phyloP scores from a whole-genome alignment of 2,888 invertebrate species.

The Selenia dentaria region DNA sequence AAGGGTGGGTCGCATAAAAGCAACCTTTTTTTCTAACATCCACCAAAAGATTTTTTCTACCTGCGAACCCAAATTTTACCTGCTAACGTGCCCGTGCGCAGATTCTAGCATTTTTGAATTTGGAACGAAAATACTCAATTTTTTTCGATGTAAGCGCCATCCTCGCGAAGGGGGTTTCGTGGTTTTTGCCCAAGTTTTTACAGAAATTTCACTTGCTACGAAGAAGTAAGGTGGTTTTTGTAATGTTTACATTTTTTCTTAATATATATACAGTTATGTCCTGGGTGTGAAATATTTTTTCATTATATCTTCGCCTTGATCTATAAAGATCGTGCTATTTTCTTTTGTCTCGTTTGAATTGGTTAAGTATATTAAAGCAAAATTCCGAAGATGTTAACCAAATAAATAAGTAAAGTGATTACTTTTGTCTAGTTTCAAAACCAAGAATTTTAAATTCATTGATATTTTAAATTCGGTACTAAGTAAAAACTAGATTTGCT shows the following conservation, averaged over 20 bases:
- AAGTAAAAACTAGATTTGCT: too few relatives aligned
- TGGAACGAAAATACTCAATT: constrained; percentile 51
- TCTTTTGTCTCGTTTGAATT: too few relatives aligned
- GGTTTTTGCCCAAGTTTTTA: constrained; percentile 73
- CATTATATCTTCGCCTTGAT: too few relatives aligned
- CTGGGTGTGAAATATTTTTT: constrained; percentile 2
- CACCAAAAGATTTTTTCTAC: constrained; percentile 78
- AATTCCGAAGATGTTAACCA: too few relatives aligned
- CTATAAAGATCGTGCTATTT: too few relatives aligned
- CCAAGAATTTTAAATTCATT: too few relatives aligned
- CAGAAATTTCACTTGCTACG: constrained; percentile 69
- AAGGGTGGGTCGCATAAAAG: constrained; percentile 78
- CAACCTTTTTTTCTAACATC: constrained; percentile 72
- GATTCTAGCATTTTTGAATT: constrained; percentile 66
- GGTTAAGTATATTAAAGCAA: too few relatives aligned
- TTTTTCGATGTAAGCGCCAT: constrained; percentile 36
- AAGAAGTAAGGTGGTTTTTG: constrained; percentile 62
- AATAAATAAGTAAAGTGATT: too few relatives aligned
- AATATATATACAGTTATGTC: constrained; percentile 26
- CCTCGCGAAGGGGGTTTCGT: constrained; percentile 55
- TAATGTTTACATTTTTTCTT: constrained; percentile 59
- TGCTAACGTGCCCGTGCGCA: constrained; percentile 67
- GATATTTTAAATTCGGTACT: too few relatives aligned
- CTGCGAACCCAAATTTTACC: constrained; percentile 78
- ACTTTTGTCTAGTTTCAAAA: too few relatives aligned